Evolutionary conservation across 2,797 vertebrate genomes (phyloP), one percentile per base, ranked within the genome.

Genomic region (Oceanodroma leucorhoa): DNA sequence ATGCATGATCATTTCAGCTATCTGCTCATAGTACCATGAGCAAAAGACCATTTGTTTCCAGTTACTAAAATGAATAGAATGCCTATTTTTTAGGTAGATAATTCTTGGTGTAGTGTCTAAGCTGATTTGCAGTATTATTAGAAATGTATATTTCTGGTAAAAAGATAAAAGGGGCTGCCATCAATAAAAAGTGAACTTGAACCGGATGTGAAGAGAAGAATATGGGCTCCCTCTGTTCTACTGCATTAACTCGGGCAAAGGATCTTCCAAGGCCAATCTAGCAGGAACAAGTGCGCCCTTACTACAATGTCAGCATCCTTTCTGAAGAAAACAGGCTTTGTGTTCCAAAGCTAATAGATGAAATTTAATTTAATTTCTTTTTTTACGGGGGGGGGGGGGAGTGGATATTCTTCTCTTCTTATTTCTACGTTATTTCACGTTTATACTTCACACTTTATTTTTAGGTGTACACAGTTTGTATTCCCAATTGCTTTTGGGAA

Each of bases 1-100:
- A 1, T 3, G 19, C 22, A 11, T 0, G 1, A 34, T 1, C 24
- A 14, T 21, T 58, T 72, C 51, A 57, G 64, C 17, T n/a, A 32
- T 5, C 85, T 34, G 82, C 62, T 65, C 32, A 6, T 0, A 14
- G 73, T 0, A 54, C 6, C 10, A 8, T 0, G 0, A 71, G 34
- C 1, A 0, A 90, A 75, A 36, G 18, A 45, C n/a, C 46, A 15
- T 29, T 83, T 72, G 18, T 41, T 69, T n/a, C 60, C 66, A 54
- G 66, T 16, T 32, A 41, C n/a, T 66, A 60, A 72, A 87, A 55
- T 12, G 4, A 79, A 61, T 1, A 45, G 24, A 22, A 46, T 9
- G 24, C 5, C n/a, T 32, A 2, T 18, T 66, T 72, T 79, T 77
- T 7, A 62, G 36, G 67, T 36, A 82, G 43, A 5, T 51, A 51